Evolutionary conservation across 2,888 invertebrate species (phyloP), one percentile per base, ranked within the genome.

Genomic region (Ceraclea dissimilis): DNA sequence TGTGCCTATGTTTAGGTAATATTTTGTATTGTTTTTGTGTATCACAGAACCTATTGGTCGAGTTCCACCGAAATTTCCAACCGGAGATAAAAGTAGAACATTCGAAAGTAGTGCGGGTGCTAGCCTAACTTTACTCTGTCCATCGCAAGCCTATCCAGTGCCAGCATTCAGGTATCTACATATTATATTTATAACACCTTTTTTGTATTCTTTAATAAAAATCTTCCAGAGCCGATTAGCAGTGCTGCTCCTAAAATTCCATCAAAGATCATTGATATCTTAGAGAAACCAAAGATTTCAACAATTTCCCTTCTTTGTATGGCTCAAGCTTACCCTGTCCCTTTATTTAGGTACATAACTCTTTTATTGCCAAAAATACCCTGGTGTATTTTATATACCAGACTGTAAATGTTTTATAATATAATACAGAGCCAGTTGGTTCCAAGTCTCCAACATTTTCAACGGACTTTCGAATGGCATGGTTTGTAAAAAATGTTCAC

Each of bases 81-180:
- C 75, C 60, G 82, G 84, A 63, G 79, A 82, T 63, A 81, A 81
- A 73, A 80, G 79, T 67, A 80, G 81, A 60, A 81, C 81, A 65
- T 81, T 88, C 67, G 84, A 85, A 60, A 72, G 75, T 63, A 68
- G 67, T 56, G 71, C 73, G 63, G 72, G 73, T 53, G 76, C 73
- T 64, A 79, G 76, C 66, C 69, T 76, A 63, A 76, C 78, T 54
- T 68, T 87, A 64, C 74, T 86, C 68, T 88, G 88, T 69, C 86
- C 85, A 64, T 86, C 88, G 58, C 88, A 89, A 77, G 88, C 85
- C 66, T 86, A 80, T 71, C 88, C 88, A 66, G 82, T 84, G 68
- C 82, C 83, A 65, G 70, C 76, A 66, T 81, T 76, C 80, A 82
- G 82, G 82, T 82, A 79, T 67, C 57, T 64, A 49, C 52, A 10